phyloP scores from a whole-genome alignment of 2,113 vertebrate species.

The Orcinus orca region DNA sequence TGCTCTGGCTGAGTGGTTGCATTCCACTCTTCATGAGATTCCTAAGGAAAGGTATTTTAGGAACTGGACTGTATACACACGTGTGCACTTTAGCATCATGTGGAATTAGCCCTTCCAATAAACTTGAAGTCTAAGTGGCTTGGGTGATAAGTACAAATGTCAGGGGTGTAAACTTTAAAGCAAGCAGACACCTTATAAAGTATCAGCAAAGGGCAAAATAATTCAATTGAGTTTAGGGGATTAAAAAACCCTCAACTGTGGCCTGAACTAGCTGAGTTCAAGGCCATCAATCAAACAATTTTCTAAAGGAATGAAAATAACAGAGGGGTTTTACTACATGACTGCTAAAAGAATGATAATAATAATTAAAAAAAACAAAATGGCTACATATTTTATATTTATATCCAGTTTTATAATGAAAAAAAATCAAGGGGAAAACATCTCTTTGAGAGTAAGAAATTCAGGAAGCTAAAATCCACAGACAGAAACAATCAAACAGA shows the following conservation, averaged over 20 bases:
- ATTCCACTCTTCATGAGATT: slow-evolving; percentile 51
- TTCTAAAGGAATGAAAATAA: slow-evolving; percentile 65
- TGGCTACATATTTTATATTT: slow-evolving; percentile 42
- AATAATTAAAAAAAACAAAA: background rate
- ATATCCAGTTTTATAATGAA: slow-evolving; percentile 42
- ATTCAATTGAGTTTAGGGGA: slow-evolving; percentile 30
- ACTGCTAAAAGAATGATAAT: background rate
- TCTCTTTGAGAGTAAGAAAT: slow-evolving; percentile 42
- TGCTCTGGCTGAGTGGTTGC: background rate
- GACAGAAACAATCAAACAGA: slow-evolving; percentile 8
- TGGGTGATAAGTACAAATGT: slow-evolving; percentile 49
- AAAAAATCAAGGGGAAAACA: slow-evolving; percentile 61
- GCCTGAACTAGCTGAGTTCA: slow-evolving; percentile 49
- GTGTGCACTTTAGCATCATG: background rate
- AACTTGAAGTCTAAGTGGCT: slow-evolving; percentile 43
- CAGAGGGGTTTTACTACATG: slow-evolving; percentile 1
- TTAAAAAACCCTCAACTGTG: slow-evolving; percentile 24
- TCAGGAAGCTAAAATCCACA: slow-evolving; percentile 50
- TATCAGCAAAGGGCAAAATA: slow-evolving; percentile 44
- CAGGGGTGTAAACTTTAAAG: slow-evolving; percentile 50
- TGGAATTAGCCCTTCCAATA: background rate
- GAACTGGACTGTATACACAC: background rate
- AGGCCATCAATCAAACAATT: slow-evolving; percentile 53
- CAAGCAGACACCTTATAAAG: slow-evolving; percentile 54
- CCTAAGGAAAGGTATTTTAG: slow-evolving; percentile 24